Conservation (phyloP, 2,797 vertebrate genomes). For the Amazonetta brasiliensis region DNA sequence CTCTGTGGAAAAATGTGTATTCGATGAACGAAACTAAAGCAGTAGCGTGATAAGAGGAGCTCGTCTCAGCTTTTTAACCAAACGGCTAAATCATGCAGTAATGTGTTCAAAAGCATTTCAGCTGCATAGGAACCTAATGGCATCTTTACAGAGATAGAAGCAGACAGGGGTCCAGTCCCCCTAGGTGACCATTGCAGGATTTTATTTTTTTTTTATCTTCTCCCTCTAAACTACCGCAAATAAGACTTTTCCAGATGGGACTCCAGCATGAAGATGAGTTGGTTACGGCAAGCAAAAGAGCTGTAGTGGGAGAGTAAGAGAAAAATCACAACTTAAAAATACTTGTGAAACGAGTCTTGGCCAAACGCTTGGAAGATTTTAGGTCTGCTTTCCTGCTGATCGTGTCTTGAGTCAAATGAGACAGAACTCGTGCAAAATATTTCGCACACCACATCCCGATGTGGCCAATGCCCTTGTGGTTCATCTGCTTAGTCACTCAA, state of each 20-base stretch:
- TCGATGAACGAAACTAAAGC: not conserved
- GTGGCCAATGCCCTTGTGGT: not conserved
- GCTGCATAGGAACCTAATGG: not conserved
- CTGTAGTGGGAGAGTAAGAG: not conserved
- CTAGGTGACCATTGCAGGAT: not conserved
- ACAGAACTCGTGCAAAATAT: not conserved
- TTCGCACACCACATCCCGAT: not conserved
- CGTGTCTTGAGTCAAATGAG: not conserved
- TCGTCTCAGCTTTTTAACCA: not conserved
- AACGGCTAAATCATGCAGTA: not conserved
- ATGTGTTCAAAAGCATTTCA: not conserved
- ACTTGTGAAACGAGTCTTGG: not conserved
- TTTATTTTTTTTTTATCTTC: not conserved
- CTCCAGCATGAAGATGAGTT: not conserved
- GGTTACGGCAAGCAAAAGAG: not conserved
- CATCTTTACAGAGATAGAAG: not conserved
- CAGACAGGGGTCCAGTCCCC: not conserved
- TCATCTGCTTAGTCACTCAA: not conserved
- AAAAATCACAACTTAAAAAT: not conserved
- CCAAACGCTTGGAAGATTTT: not conserved
- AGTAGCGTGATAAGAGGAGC: not conserved
- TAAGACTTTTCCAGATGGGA: not conserved
- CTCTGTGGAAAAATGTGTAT: not conserved
- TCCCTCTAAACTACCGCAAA: not conserved
- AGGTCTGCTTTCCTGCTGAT: constrained; percentile 1